Base-by-base conservation (phyloP, 2,113 vertebrate genomes). In the Grantiella picta region DNA sequence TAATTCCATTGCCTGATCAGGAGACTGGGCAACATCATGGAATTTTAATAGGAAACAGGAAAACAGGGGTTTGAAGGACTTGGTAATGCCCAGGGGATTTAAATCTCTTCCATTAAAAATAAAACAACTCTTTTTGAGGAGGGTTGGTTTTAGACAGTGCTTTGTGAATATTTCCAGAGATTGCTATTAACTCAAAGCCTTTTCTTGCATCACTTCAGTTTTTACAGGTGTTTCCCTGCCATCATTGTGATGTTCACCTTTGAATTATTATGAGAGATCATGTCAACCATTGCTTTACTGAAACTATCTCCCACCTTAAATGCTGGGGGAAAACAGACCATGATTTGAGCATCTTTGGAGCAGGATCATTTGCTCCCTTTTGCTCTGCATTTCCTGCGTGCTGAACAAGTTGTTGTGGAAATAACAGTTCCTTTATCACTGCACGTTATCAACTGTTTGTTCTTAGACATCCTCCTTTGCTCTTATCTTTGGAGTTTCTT, bases 401-500 rank as follows among this genome's bases (percentile, higher is more conserved):
- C 27, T 73, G 45, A 90, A 36, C 15, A 3, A 47, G 28, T 42
- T 57, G 68, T 68, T 82, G 7, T 88, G 68, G 64, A 81, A 93
- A 23, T 11, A 95, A 85, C 76, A 54, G 96, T 95, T 97, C 84
- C 42, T 50, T 96, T 97, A 96, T 97, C 96, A 90, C 3, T 1
- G 23, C 72, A 89, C 14, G 6, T 94, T 94, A 94, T 97, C 97
- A 71, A 21, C 91, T 86, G 68, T 79, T 40, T 84, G 71, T 81
- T 63, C 53, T 87, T 40, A 64, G 71, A 81, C 86, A 89, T 78
- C 85, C 87, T 93, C 72, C 87, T 86, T 36, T 49, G 53, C 42
- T 64, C 94, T 98, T 97, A 97, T 98, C 97, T 95, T 22, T 54
- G 45, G 47, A 60, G 70, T 97, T 96, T 95, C 96, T 97, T 76